Conservation (phyloP, 2,797 vertebrate genomes). For the Australoheros facetus region DNA sequence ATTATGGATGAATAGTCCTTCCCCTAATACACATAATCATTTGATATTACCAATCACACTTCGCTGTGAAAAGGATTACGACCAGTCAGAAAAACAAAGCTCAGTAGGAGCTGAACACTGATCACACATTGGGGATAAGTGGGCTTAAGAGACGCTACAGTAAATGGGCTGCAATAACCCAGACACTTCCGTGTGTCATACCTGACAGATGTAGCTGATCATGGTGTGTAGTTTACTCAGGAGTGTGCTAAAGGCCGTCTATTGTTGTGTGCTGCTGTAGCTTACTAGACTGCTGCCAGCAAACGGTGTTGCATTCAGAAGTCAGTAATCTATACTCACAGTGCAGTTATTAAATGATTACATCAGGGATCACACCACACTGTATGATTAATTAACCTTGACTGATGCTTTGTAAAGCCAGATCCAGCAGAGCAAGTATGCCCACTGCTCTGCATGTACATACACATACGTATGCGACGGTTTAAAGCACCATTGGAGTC, state of each 20-base stretch:
- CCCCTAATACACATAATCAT: background rate
- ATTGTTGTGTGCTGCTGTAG: slow-evolving; percentile 26
- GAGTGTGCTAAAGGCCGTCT: slow-evolving; percentile 39
- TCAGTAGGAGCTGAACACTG: slow-evolving; percentile 41
- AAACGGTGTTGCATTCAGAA: slow-evolving; percentile 48
- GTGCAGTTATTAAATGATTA: slow-evolving; percentile 74
- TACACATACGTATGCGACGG: slow-evolving; percentile 44
- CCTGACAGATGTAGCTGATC: slow-evolving; percentile 48
- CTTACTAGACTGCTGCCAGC: slow-evolving; percentile 40
- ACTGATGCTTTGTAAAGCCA: slow-evolving; percentile 69
- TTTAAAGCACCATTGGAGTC: slow-evolving; percentile 26
- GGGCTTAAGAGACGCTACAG: slow-evolving; percentile 27
- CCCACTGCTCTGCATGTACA: slow-evolving; percentile 53
- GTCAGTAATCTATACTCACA: slow-evolving; percentile 58
- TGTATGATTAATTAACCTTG: slow-evolving; percentile 78
- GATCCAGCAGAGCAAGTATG: slow-evolving; percentile 55
- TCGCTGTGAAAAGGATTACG: background rate
- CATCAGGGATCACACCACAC: slow-evolving; percentile 68
- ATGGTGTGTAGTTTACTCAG: slow-evolving; percentile 40
- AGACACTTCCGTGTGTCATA: slow-evolving; percentile 31
- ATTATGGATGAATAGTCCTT: slow-evolving; percentile 31
- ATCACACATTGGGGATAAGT: slow-evolving; percentile 37
- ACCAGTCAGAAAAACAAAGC: slow-evolving; percentile 48
- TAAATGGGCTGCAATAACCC: slow-evolving; percentile 31
- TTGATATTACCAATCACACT: slow-evolving; percentile 33